Evolutionary conservation across 2,888 invertebrate genomes (phyloP), one percentile per base, ranked within the genome.

Genomic region (Brenthis hecate): DNA sequence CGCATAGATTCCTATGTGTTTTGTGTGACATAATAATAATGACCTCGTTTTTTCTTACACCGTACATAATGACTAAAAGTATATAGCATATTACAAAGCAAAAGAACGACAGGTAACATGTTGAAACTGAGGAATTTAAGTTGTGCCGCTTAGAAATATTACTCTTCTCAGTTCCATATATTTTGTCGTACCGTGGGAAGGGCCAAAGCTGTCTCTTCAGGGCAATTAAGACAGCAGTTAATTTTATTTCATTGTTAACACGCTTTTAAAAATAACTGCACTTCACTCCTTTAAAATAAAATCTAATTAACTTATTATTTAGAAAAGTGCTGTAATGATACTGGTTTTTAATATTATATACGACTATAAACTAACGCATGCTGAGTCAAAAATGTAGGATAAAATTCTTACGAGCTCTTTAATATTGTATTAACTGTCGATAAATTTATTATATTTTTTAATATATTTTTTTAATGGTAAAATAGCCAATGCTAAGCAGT

Each of bases 241-340:
- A 75, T 86, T 85, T 87, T 86, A 84, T 85, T 86, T 85, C 78
- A 77, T 80, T 81, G 80, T 79, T 78, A 78, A 81, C 79, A 77
- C 76, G 76, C 72, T 72, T 70, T 73, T 53, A 79, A 74, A 43
- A 8, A 43, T 43, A 43, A 73, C 73, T 74, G 23, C n/a, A 57
- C 62, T 68, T 65, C 55, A 61, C 64, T 70, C 57, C 57, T 68
- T 72, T 66, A 28, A 65, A 71, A 60, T 65, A 65, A 69, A 53
- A 53, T 32, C 36, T 28, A 61, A 69, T 50, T 76, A 72, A 72
- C 74, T 79, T 73, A 77, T 79, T 79, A 79, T 80, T 75, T 16
- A 72, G 78, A 83, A 80, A 61, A 48, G 73, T 74, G 62, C 48
- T 56, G 4, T 28, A 5, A 28, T 28, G 28, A 28, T 32, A 32